phyloP scores from a whole-genome alignment of 2,113 vertebrate genomes.

The Cettia cetti region DNA sequence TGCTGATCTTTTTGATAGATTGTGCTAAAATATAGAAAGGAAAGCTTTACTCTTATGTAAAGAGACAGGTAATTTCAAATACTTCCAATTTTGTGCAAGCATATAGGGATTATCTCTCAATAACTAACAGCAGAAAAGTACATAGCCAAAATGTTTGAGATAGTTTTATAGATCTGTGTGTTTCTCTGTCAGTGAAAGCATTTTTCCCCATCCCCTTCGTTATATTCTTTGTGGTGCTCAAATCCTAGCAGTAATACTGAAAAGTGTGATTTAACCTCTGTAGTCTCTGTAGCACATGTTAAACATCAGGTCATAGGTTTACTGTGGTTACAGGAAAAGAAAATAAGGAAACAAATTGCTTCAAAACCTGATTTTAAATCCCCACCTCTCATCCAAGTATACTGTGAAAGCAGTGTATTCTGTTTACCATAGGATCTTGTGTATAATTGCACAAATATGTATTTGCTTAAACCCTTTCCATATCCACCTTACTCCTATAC shows the following conservation, averaged over 20 bases:
- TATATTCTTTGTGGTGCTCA: slow-evolving; percentile 43
- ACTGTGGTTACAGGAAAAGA: slow-evolving; percentile 52
- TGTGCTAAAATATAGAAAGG: neutral
- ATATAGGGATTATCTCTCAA: neutral
- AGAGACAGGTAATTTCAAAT: neutral
- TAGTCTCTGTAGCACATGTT: slow-evolving; percentile 8
- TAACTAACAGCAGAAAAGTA: neutral
- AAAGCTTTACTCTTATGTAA: neutral
- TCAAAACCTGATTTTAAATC: slow-evolving; percentile 45
- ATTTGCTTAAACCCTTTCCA: slow-evolving; percentile 64
- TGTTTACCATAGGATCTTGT: slow-evolving; percentile 66
- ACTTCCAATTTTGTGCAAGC: neutral
- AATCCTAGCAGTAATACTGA: neutral
- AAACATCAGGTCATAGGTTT: slow-evolving; percentile 28
- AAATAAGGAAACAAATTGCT: neutral
- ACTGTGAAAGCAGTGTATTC: slow-evolving; percentile 60
- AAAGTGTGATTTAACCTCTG: slow-evolving; percentile 19
- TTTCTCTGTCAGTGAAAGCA: neutral
- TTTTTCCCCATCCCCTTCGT: neutral
- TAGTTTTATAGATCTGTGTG: slow-evolving; percentile 2
- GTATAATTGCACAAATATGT: slow-evolving; percentile 36
- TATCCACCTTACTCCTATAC: neutral
- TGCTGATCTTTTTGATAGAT: neutral
- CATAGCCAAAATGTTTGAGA: slow-evolving; percentile 45
- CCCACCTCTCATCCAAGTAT: slow-evolving; percentile 75